phyloP scores from a whole-genome alignment of 2,113 vertebrate genomes.

The Gopherus evgoodei region DNA sequence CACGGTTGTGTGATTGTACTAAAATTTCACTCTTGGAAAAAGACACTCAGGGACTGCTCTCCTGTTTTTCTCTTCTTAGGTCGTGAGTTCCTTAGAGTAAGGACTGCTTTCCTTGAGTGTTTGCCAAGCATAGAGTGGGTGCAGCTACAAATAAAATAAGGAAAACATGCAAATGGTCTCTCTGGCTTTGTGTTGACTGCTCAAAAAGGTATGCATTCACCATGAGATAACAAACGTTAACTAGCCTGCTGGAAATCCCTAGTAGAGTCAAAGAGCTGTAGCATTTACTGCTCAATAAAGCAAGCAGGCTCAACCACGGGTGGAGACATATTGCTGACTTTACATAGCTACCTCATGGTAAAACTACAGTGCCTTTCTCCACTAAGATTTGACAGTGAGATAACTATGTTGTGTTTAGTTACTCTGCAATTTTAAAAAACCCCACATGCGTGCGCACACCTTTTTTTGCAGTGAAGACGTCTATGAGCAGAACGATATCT shows the following conservation, averaged over 20 bases:
- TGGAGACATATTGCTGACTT: background rate
- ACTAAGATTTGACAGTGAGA: background rate
- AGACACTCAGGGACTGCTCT: too few species aligned
- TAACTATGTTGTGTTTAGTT: background rate
- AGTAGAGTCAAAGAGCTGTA: background rate
- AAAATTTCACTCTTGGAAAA: too few species aligned
- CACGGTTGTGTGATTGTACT: too few species aligned
- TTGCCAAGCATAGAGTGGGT: background rate
- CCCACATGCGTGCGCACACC: too few species aligned
- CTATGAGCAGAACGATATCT: background rate
- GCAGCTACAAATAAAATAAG: too few species aligned
- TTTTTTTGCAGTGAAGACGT: background rate
- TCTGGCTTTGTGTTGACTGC: background rate
- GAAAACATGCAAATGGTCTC: background rate
- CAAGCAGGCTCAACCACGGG: background rate
- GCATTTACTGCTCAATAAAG: background rate
- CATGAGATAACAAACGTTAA: background rate
- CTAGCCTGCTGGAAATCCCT: background rate
- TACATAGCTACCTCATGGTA: background rate
- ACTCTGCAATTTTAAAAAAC: too few species aligned
- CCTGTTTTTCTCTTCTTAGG: background rate
- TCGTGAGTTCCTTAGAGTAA: background rate
- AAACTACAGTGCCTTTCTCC: background rate
- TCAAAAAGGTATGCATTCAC: background rate
- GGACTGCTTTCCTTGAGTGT: background rate